Conservation (phyloP, 2,888 invertebrate genomes). For the Acronicta leporina region DNA sequence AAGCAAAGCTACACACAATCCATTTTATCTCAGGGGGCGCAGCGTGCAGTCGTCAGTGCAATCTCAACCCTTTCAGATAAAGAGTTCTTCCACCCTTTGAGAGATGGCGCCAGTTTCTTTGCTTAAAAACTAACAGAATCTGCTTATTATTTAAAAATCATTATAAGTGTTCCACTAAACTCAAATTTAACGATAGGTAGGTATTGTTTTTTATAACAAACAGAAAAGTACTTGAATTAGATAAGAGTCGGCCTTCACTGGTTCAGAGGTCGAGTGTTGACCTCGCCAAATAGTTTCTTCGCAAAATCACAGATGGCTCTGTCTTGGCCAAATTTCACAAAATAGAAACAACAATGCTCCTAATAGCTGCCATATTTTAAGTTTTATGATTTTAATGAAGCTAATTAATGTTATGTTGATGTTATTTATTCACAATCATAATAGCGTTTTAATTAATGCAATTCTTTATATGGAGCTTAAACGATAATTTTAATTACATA, state of each 20-base stretch:
- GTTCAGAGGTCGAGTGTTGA: conserved; percentile 30
- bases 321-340: conserved; percentile 31
- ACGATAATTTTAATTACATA: conserved; percentile 10
- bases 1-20: conserved; percentile 8
- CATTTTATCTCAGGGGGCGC: conserved; percentile 54
- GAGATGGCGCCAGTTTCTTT: conserved; percentile 72
- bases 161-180: neutral
- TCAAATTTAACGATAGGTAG: neutral
- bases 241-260: neutral
- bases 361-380: no score
- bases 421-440: conserved; percentile 20
- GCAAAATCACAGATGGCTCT: conserved; percentile 70
- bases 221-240: neutral
- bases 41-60: conserved; percentile 68
- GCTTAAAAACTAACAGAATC: neutral
- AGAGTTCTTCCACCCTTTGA: conserved; percentile 68
- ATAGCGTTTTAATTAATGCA: conserved; percentile 25
- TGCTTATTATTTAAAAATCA: neutral
- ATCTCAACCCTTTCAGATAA: conserved; percentile 53
- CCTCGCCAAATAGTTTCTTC: conserved; percentile 57
- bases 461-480: conserved; percentile 7
- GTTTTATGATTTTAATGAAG: conserved; percentile 1
- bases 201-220: neutral
- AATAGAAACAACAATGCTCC: no score
- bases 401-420: conserved; percentile 2